Evolutionary conservation across 2,888 invertebrate genomes (phyloP), one percentile per base, ranked within the genome.

Genomic region (Drosophila silvestris): DNA sequence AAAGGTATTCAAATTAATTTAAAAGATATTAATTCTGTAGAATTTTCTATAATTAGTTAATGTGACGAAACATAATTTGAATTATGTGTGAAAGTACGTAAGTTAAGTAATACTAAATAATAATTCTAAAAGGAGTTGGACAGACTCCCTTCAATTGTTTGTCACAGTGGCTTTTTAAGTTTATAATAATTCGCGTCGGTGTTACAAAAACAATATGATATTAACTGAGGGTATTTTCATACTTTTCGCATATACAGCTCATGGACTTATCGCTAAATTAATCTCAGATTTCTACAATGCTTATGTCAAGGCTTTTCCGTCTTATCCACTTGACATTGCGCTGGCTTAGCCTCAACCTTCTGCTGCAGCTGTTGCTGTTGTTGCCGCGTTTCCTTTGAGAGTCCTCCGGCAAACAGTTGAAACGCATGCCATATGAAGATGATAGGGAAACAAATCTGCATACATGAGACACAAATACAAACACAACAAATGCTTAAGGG

Each of bases 371-470:
- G 2, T 7, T 28, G 35, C 22, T 56, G 26, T 50, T 39, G 9
- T 0, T 10, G 14, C 9, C 19, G 47, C 6, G 22, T 54, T 35
- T 39, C 33, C 39, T 14, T n/a, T 50, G 39, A 52, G 70, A 50
- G 62, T 60, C 41, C 61, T 62, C 35, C 35, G 52, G 68, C 64
- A 74, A 76, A 65, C 58, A 64, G 37, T 68, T 68, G 68, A 67
- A 67, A 64, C 56, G 56, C 60, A 26, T 35, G 58, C 41, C 63
- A 67, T 70, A 72, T 30, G 62, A 71, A 47, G 64, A 72, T 80
- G 83, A 77, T 85, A 83, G 73, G 81, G 62, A 74, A 73, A 73
- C 89, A 88, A 83, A 85, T 77, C 85, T 77, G 74, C 59, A 70
- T 62, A 83, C 78, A 81, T 66, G 68, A 70, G 51, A 53, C 60